Base-by-base conservation (phyloP, 2,888 invertebrate species). In the Cataglyphis rosenhaueri region DNA sequence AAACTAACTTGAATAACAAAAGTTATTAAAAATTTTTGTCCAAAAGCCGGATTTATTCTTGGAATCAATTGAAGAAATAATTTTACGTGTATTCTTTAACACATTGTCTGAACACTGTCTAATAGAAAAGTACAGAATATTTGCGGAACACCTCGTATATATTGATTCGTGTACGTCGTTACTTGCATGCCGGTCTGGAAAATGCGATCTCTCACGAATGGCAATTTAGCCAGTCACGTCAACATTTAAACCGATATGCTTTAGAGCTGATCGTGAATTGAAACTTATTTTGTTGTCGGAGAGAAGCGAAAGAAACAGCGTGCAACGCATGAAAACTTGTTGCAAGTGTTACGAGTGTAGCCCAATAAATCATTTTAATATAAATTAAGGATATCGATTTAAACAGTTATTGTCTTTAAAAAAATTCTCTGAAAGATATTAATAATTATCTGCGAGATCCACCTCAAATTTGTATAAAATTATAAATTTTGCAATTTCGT, bases 171-270 rank as follows among this genome's bases (percentile, higher is more conserved):
- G 48, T 79, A 8, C 12, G 25, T 3, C n/a, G 21, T 78, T 70
- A 71, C 79, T 48, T 71, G 29, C 81, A 41, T 62, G 62, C 25
- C 55, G n/a, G n/a, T 75, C 62, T 76, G 35, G 38, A 71, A 71
- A 79, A 79, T 70, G 32, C 48, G 44, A 83, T 66, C 55, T 61
- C 85, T 81, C 87, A 86, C 83, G 86, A 81, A 83, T 70, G 21
- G 81, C 79, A 86, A 87, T 87, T 87, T 79, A 29, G 21, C 44
- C 29, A 62, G 86, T 83, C 81, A 84, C 76, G 75, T 78, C 32
- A 59, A 65, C 57, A 75, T 62, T 83, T 79, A 68, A 66, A 35
- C 15, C 32, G 61, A 62, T 62, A 75, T 74, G 64, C 71, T 55
- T 65, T 44, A 5, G 2, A 61, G 57, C 55, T 44, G n/a, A 52